Base-by-base conservation (phyloP, 92 coral and sea anemone species). In the Palythoa heliodiscus region DNA sequence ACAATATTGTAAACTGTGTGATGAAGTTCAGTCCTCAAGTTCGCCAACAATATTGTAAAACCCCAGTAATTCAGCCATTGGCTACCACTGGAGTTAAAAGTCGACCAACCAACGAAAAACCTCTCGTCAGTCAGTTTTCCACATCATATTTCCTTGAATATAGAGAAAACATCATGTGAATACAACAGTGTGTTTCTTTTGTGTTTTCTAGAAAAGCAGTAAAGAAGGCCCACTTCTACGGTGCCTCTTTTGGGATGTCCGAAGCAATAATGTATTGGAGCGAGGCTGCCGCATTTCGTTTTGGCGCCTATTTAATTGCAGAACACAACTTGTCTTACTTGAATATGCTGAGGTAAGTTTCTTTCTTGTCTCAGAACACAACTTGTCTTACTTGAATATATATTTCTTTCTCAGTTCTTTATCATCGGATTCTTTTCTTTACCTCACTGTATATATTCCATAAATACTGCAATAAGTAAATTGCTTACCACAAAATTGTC, bases 201-300 rank as follows among this genome's bases (percentile, higher is more conserved):
- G 19, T 48, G n/a, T 61, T 48, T 22, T 20, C 74, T 69, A 88
- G 91, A 11, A 75, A 88, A 76, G 87, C 87, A 4, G 86, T 53
- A 35, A 88, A 68, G 64, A 88, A 83, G 71, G 68, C 83, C 20
- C 73, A 82, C 35, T 67, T 83, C 35, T 75, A 81, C 67, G 91
- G 91, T 13, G 54, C 80, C 11, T 83, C 86, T 4, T 67, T 75
- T 81, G 87, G 91, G 9, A 52, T 69, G 39, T 88, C 91, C 16
- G 87, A 88, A 66, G 86, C 87, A 20, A 66, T 88, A 19, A 66
- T 88, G 69, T 69, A 71, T 68, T 54, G 84, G 35, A 75, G 87
- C 37, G 85, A 82, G 66, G 87, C 90, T 16, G 90, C 90, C 10
- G 90, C 90, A 40, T 87, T 87, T 39, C 87, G 90, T 22, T 82